A percentile compares a stretch with the other conserved stretches of the same genome.
Conservation (phyloP, 2,888 invertebrate species). For the Athalia cordata region DNA sequence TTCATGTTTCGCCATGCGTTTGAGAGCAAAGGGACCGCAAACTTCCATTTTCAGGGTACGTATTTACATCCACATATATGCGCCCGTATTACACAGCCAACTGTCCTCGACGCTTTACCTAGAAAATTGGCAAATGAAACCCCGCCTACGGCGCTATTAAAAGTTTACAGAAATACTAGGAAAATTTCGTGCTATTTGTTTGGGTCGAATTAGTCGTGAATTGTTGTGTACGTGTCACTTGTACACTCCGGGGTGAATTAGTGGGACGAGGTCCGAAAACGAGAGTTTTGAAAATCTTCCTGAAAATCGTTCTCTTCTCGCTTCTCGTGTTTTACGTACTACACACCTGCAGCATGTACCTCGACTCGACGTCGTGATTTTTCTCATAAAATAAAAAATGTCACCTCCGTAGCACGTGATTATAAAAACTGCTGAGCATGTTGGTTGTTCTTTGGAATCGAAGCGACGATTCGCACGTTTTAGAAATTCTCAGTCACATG, state of each 20-base stretch:
- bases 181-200: too few relatives aligned
- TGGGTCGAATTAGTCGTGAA: too few relatives aligned
- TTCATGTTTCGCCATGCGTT: slow-evolving; percentile 9
- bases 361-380: neutral
- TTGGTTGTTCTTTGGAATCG: slow-evolving; percentile 16
- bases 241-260: too few relatives aligned
- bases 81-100: neutral
- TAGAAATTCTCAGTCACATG: neutral
- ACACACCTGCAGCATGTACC: too few relatives aligned
- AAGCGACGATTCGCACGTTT: slow-evolving; percentile 19
- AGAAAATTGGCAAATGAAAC: neutral
- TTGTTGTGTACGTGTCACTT: too few relatives aligned
- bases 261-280: too few relatives aligned
- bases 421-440: slow-evolving; percentile 12
- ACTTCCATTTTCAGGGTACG: neutral
- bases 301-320: too few relatives aligned
- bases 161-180: neutral
- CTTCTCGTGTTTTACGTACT: too few relatives aligned
- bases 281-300: too few relatives aligned
- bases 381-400: neutral
- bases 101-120: too few relatives aligned
- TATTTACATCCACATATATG: too few relatives aligned
- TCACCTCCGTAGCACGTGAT: slow-evolving; percentile 7
- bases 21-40: neutral
- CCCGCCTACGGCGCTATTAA: slow-evolving; percentile 5